These are phyloP conservation scores for Coregonus sp. DNA, from an alignment of 2,797 vertebrate genomes.

Conservation along the genomic window DNA sequence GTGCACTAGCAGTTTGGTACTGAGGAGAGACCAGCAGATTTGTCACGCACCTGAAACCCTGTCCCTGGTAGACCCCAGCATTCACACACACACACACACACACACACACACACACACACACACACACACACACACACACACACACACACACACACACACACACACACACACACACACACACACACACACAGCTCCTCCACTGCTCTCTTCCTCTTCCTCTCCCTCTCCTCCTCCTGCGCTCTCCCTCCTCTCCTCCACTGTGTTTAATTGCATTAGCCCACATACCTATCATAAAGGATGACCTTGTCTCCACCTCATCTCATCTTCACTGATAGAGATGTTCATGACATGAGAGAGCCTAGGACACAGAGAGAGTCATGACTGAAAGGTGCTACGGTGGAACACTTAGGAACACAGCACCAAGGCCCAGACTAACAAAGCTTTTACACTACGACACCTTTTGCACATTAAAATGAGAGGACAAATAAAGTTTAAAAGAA, in stretches of 20 bases:
- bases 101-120: too few relatives aligned
- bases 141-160: not conserved
- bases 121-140: not conserved
- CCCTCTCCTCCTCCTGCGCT: not conserved
- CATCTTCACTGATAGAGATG: slow-evolving; percentile 21
- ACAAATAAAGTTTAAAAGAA: too few relatives aligned
- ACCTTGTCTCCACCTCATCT: slow-evolving; percentile 26
- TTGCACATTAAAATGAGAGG: too few relatives aligned
- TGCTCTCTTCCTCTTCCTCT: too few relatives aligned
- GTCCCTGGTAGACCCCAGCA: not conserved
- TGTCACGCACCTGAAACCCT: too few relatives aligned
- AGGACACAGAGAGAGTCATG: slow-evolving; percentile 14
- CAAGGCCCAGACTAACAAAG: too few relatives aligned
- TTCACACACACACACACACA: not conserved
- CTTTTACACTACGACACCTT: too few relatives aligned
- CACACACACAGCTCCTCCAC: not conserved
- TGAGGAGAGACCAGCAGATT: not conserved
- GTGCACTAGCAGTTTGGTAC: not conserved
- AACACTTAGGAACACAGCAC: not conserved
- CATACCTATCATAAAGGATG: slow-evolving; percentile 34
- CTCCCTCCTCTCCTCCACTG: not conserved
- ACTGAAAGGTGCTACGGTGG: not conserved
- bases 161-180: not conserved
- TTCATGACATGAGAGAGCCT: slow-evolving; percentile 10
- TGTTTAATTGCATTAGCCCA: slow-evolving; percentile 34